Evolutionary conservation across 30 jellyfish, hydroid and myxozoan species (phyloP).

Genomic region (Sanderia malayensis): DNA sequence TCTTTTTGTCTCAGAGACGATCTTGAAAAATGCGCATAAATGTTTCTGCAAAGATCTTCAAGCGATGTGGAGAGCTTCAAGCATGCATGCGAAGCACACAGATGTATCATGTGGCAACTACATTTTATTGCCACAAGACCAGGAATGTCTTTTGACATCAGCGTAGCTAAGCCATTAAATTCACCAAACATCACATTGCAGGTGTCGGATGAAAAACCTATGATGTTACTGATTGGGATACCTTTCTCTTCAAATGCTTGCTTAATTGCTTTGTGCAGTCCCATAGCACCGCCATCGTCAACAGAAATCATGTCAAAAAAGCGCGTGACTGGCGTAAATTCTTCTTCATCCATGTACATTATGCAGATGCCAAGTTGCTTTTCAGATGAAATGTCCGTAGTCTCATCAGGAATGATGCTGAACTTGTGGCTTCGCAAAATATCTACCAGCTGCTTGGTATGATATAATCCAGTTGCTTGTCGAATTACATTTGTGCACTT

Average conservation of each 20-base stretch:
- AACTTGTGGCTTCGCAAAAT: neutral
- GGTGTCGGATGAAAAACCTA: slow-evolving; percentile 11
- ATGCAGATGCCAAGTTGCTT: neutral
- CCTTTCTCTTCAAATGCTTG: neutral
- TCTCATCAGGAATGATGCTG: slow-evolving; percentile 9
- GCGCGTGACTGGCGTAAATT: neutral
- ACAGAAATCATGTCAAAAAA: neutral
- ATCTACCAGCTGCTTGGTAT: neutral
- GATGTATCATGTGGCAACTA: slow-evolving; percentile 36
- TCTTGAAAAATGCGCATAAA: slow-evolving; percentile 35
- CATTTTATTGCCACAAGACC: slow-evolving; percentile 28
- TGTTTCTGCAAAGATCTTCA: slow-evolving; percentile 43
- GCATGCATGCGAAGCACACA: slow-evolving; percentile 56
- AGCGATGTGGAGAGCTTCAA: slow-evolving; percentile 44
- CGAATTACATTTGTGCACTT: slow-evolving; percentile 30
- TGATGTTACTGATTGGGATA: neutral
- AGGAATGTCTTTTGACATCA: slow-evolving; percentile 17
- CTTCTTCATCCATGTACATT: neutral
- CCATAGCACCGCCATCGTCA: neutral
- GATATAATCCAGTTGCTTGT: slow-evolving; percentile 25
- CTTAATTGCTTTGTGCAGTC: slow-evolving; percentile 1
- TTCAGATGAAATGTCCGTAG: neutral
- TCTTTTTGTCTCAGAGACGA: slow-evolving; percentile 33
- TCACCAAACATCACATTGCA: slow-evolving; percentile 19
- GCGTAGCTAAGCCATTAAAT: neutral